These are phyloP conservation scores for Ips nitidus DNA, from an alignment of 1,140 invertebrate species.

Conservation along the genomic window DNA sequence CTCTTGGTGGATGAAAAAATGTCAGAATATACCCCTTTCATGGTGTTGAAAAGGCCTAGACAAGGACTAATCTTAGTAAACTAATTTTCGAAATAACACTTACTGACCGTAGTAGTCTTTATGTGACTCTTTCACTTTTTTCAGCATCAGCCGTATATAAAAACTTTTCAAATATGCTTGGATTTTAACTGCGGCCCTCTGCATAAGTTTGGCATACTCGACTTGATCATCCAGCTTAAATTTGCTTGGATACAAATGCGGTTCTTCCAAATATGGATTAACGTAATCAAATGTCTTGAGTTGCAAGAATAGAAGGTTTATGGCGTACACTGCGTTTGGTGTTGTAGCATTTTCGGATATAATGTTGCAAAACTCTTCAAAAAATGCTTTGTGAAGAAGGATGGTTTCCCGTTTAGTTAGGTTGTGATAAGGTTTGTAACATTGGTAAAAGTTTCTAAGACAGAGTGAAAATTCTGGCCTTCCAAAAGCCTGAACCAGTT, in stretches of 20 bases:
- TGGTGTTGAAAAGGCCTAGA: slow-evolving; percentile 17
- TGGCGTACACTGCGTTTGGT: background rate
- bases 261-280: slow-evolving; percentile 19
- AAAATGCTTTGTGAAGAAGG: slow-evolving; percentile 43
- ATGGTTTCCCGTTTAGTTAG: slow-evolving; percentile 29
- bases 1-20: slow-evolving; percentile 19
- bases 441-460: slow-evolving; percentile 44
- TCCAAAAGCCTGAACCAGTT: slow-evolving; percentile 47
- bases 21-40: slow-evolving; percentile 21
- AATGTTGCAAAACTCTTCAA: slow-evolving; percentile 31
- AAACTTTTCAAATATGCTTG: slow-evolving; percentile 42
- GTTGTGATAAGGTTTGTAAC: slow-evolving; percentile 42
- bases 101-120: slow-evolving; percentile 20
- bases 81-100: background rate
- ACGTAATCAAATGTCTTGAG: slow-evolving; percentile 21
- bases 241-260: slow-evolving; percentile 13
- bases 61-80: slow-evolving; percentile 4
- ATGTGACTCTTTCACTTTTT: slow-evolving; percentile 11
- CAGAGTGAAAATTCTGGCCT: slow-evolving; percentile 29
- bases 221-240: slow-evolving; percentile 24
- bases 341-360: slow-evolving; percentile 7
- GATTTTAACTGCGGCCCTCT: slow-evolving; percentile 39
- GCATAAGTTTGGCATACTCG: slow-evolving; percentile 28
- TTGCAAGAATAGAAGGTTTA: slow-evolving; percentile 18
- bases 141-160: slow-evolving; percentile 32